Evolutionary conservation across 2,888 invertebrate genomes (phyloP).

Genomic region (Cosmopolites sordidus): DNA sequence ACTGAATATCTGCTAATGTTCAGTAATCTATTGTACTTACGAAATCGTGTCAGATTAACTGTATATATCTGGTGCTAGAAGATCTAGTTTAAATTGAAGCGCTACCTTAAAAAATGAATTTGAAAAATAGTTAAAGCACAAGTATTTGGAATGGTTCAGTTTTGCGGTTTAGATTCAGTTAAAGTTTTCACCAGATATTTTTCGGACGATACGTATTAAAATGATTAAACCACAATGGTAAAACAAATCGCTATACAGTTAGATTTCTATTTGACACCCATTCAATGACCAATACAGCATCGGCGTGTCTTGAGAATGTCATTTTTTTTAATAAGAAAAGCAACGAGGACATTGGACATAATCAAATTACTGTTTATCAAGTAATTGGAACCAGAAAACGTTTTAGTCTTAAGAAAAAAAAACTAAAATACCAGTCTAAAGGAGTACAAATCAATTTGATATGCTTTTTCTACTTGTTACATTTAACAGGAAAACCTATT

Average conservation of each 20-base stretch:
- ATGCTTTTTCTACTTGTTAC: background rate
- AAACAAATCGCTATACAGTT: conserved; percentile 21
- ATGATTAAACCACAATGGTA: conserved; percentile 17
- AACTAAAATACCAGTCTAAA: background rate
- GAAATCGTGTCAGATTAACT: no score
- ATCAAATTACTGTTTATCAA: conserved; percentile 2
- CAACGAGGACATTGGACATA: background rate
- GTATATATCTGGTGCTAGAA: no score
- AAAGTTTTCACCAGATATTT: background rate
- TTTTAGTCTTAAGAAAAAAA: background rate
- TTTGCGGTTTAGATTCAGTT: background rate
- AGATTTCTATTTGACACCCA: conserved; percentile 3
- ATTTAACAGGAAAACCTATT: background rate
- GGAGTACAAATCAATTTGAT: background rate
- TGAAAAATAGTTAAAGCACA: no score
- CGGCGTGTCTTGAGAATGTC: background rate
- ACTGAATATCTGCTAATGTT: no score
- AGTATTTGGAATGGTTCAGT: background rate
- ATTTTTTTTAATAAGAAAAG: background rate
- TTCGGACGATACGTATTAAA: background rate
- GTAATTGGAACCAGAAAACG: background rate
- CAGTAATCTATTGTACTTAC: no score
- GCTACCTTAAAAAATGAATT: no score
- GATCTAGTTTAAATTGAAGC: no score
- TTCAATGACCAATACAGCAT: no score